phyloP scores from a whole-genome alignment of 2,888 invertebrate species.

The Syrista parreyssii region DNA sequence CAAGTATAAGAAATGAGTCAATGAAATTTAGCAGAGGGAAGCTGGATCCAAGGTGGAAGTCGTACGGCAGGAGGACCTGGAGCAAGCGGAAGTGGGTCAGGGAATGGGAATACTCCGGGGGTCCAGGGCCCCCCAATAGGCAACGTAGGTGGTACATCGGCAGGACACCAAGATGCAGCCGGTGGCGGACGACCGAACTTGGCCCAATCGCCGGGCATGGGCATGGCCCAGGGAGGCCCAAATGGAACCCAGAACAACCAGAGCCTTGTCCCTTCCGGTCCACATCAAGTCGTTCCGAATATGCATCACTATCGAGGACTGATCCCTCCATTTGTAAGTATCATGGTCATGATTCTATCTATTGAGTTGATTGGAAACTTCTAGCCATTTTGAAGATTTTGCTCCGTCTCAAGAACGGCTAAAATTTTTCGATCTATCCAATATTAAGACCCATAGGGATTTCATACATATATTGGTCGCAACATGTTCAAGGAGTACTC shows the following conservation, averaged over 20 bases:
- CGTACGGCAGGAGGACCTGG: slow-evolving; percentile 69
- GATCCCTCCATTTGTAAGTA: slow-evolving; percentile 82
- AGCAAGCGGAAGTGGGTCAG: slow-evolving; percentile 53
- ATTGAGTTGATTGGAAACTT: neutral
- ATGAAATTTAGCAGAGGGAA: slow-evolving; percentile 78
- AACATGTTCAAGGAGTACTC: neutral
- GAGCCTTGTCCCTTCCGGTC: slow-evolving; percentile 31
- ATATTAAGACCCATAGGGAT: neutral
- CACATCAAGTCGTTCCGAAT: slow-evolving; percentile 55
- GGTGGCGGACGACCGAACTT: slow-evolving; percentile 66
- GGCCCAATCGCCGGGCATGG: slow-evolving; percentile 67
- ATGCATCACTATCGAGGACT: slow-evolving; percentile 76
- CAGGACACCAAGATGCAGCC: slow-evolving; percentile 54
- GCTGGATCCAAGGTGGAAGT: slow-evolving; percentile 88
- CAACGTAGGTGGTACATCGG: slow-evolving; percentile 37
- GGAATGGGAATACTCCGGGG: slow-evolving; percentile 64
- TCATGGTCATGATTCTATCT: slow-evolving; percentile 1
- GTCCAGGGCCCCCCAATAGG: slow-evolving; percentile 65
- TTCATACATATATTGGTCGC: neutral
- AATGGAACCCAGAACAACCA: slow-evolving; percentile 50
- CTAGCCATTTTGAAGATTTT: neutral
- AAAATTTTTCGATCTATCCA: neutral
- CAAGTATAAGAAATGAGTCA: neutral
- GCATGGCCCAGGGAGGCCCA: slow-evolving; percentile 68
- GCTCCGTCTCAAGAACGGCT: neutral